Base-by-base conservation (phyloP, 2,797 vertebrate species). In the Smutsia temminckii region DNA sequence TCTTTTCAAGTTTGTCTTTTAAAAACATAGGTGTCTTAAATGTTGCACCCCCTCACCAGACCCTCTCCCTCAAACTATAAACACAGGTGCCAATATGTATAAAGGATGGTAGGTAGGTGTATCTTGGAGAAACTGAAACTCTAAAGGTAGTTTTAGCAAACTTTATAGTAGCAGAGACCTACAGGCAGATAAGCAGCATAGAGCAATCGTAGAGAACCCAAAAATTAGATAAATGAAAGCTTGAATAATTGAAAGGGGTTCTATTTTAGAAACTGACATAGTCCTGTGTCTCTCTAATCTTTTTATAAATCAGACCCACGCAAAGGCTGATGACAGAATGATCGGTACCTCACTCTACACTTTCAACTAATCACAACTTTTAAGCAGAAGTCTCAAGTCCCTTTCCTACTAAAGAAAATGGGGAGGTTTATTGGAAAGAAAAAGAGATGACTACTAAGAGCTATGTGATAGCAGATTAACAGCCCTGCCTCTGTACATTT, bases 401-500 rank as follows among this genome's bases (percentile, higher is more conserved):
- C 46, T 87, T 72, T 90, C 21, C 29, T 63, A 13, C 71, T 53
- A 34, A 55, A 59, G 55, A 78, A 83, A 85, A 55, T 55, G 27
- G 63, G 1, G 74, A 46, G 34, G 11, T 32, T 91, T 61, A 42
- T 25, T 40, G 46, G 46, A 49, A 97, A 92, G 84, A 91, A 90
- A 46, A 59, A 61, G 93, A 55, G 95, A 40, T 88, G 92, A 79
- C 63, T 93, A 94, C 13, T 6, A 23, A 97, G 97, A 64, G 89
- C 66, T 49, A 61, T 69, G 91, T 95, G 94, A 95, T 72, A 89
- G 75, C 94, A 97, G 55, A 93, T 95, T 95, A 83, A n/a, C 49
- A 94, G 93, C 66, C 93, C 90, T 74, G 79, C 46, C 92, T 97
- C 79, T 77, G 46, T 95, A 80, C 66, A 68, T 95, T 97, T 97